phyloP scores from a whole-genome alignment of 2,888 invertebrate species.

The Machimus rusticus region DNA sequence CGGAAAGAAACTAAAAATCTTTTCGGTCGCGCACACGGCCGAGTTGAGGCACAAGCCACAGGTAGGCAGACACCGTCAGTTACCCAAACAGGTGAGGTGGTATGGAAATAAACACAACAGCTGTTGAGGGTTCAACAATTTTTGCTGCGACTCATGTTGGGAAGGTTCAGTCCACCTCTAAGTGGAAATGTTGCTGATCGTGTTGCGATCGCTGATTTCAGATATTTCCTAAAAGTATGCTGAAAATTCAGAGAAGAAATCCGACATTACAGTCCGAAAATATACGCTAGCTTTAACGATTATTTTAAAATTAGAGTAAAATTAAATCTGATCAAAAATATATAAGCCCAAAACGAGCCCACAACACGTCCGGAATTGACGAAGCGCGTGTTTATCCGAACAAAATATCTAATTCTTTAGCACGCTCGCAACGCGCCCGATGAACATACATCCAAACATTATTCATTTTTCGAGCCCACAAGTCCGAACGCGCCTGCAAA shows the following conservation, averaged over 20 bases:
- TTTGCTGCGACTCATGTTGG: neutral
- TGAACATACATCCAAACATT: too few species aligned
- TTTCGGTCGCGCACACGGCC: neutral
- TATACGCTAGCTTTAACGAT: neutral
- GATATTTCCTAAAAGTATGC: neutral
- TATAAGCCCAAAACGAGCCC: too few species aligned
- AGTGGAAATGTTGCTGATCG: neutral
- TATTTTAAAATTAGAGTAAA: neutral
- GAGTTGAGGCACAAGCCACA: conserved; percentile 3
- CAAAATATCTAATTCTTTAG: too few species aligned
- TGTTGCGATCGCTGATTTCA: neutral
- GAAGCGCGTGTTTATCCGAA: too few species aligned
- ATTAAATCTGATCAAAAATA: too few species aligned
- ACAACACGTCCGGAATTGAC: too few species aligned
- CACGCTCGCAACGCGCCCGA: too few species aligned
- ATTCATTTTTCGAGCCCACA: too few species aligned
- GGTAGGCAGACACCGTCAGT: neutral
- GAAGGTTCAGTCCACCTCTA: neutral
- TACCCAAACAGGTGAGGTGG: neutral
- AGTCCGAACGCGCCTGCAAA: too few species aligned
- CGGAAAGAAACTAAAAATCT: conserved; percentile 17
- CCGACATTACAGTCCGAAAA: neutral
- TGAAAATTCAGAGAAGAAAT: neutral
- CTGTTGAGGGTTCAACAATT: neutral
- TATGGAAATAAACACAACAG: neutral